Percentiles rank a stretch among this genome's conserved stretches.
Evolutionary conservation across 2,113 vertebrate genomes (phyloP).

Genomic region (Gopherus flavomarginatus): DNA sequence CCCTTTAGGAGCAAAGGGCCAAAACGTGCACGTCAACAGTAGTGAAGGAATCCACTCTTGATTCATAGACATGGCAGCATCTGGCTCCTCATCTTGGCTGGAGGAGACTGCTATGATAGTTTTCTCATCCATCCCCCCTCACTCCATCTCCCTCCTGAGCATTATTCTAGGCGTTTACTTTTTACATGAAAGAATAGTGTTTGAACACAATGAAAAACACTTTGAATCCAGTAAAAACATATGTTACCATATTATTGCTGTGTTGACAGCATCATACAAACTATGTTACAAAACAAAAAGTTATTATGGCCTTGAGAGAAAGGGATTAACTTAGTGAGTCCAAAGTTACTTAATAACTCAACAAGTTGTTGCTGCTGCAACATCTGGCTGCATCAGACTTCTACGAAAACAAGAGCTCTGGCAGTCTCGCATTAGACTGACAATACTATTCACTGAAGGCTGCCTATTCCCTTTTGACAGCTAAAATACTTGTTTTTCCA

Average conservation of each 20-base stretch:
- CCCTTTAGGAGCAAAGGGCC: not conserved
- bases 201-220: not conserved
- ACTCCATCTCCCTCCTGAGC: slow-evolving; percentile 44
- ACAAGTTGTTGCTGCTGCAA: not conserved
- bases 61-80: not conserved
- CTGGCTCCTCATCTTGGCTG: not conserved
- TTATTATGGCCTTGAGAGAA: not conserved
- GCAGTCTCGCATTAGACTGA: not conserved
- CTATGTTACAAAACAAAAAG: not conserved
- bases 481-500: not conserved
- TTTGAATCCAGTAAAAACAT: not conserved
- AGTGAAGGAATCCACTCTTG: not conserved
- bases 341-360: not conserved
- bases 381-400: not conserved
- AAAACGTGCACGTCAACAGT: not conserved
- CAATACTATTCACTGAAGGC: not conserved
- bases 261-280: not conserved
- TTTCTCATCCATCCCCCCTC: not conserved
- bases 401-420: not conserved
- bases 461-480: not conserved
- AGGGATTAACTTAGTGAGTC: not conserved
- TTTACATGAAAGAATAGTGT: not conserved
- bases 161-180: not conserved
- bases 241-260: not conserved
- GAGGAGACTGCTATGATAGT: not conserved